Base-by-base conservation (phyloP, 1,140 invertebrate genomes). In the Heliconius eleuchia region DNA sequence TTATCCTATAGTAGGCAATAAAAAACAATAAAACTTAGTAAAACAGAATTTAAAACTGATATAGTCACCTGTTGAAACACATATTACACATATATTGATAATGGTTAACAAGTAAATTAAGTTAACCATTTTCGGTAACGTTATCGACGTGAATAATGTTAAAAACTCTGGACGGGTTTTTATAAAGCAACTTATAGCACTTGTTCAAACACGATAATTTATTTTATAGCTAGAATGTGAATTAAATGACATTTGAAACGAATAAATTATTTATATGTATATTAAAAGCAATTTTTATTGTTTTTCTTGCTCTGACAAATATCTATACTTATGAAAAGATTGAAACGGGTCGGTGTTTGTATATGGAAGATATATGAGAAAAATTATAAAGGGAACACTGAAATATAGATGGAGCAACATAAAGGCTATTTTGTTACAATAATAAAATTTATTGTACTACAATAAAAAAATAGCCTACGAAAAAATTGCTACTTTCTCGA, bases 61-160 rank as follows among this genome's bases (percentile, higher is more conserved):
- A 52, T 52, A 66, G 13, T 66, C 57, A 66, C 57, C 57, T 66
- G 57, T 66, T 66, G 23, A 66, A 27, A 66, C 57, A 66, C 57
- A 66, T 66, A 27, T 66, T 66, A 66, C 57, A 66, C 57, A 66
- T 66, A 66, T 66, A 16, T 66, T 27, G 27, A 66, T 66, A 16
- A 66, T 66, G 57, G 57, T 27, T 66, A 66, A 13, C 11, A 66
- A 27, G 23, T 66, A 66, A 27, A 66, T 66, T 27, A 66, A 23
- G 23, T 66, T 66, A 8, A 66, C 57, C 57, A 66, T 66, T 66
- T 23, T 66, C 57, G 23, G 19, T 66, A 66, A 66, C 57, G 57
- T 66, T 30, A 30, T 66, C 57, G 57, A 66, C 23, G 57, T 66
- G 57, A 27, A 66, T 66, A 66, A 66, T 66, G 8, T 27, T 9